Evolutionary conservation across 2,797 vertebrate species (phyloP), one percentile per base, ranked within the genome.

Genomic region (Xerus rutilus): DNA sequence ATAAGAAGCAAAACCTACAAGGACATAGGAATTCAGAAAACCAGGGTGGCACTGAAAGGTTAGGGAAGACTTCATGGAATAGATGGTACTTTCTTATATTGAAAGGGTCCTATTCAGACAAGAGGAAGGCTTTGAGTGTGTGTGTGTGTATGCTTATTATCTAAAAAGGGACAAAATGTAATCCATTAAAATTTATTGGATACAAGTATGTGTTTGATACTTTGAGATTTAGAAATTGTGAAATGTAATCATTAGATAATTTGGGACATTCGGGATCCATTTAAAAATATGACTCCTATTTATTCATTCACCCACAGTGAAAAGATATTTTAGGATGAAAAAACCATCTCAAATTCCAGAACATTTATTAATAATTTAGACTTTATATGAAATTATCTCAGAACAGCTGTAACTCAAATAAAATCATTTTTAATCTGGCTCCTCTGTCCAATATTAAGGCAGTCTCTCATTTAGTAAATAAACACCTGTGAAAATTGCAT

Each of bases 401-500:
- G 82, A 95, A 93, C 86, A 96, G 74, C 86, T 96, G 67, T 59
- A 94, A 96, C 67, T 89, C 93, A 94, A 95, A 86, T 78, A 86
- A 96, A 94, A 91, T 92, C 70, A 62, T 79, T 97, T 97, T 79
- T 85, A 92, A 86, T 93, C 93, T 93, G 72, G 59, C 52, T 91
- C 79, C 64, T 95, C 70, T 52, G 32, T 74, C 35, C 65, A 83
- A 43, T 87, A 96, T 96, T 88, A 89, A 95, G 52, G 83, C 72
- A 74, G 72, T 84, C 54, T 96, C 89, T 97, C 97, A 97, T 94
- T 96, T 95, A 87, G 89, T 94, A 97, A 97, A 95, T 91, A 97
- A 98, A 97, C 79, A 96, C 95, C 93, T 97, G 93, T 93, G 93
- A 96, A 97, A 96, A 95, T 97, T 95, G 70, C 95, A 93, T 79